Evolutionary conservation across 2,113 vertebrate species (phyloP).

Genomic region (Ursus arctos): DNA sequence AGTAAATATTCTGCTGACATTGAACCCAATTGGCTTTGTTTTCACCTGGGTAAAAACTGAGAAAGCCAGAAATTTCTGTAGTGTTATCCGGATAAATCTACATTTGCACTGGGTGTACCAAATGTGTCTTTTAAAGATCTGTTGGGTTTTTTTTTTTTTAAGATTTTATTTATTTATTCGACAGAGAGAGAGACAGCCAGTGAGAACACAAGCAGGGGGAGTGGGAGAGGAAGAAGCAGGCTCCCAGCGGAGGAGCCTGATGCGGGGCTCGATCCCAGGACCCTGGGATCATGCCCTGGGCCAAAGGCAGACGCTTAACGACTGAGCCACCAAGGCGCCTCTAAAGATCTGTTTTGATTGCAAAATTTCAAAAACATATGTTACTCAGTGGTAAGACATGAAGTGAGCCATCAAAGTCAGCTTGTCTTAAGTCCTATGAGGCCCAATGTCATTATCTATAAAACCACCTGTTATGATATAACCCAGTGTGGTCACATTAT

Average conservation of each 20-base stretch:
- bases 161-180: too few relatives aligned
- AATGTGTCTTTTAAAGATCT: constrained; percentile 67
- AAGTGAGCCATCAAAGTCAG: constrained; percentile 78
- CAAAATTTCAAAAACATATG: constrained; percentile 1
- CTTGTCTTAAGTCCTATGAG: constrained; percentile 75
- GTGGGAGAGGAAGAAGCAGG: too few relatives aligned
- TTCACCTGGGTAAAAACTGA: background rate
- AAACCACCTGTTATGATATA: constrained; percentile 52
- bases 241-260: too few relatives aligned
- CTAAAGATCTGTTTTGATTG: constrained; percentile 62
- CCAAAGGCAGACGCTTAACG: too few relatives aligned
- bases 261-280: too few relatives aligned
- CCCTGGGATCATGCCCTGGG: too few relatives aligned
- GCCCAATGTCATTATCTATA: constrained; percentile 42
- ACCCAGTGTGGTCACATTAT: background rate
- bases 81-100: background rate
- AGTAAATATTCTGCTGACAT: background rate
- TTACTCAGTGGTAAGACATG: constrained; percentile 73
- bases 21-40: background rate
- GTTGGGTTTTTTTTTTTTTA: too few relatives aligned
- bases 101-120: background rate
- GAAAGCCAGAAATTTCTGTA: background rate
- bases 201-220: too few relatives aligned
- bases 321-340: too few relatives aligned
- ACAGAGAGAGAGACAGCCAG: too few relatives aligned